Base-by-base conservation (phyloP, 2,888 invertebrate genomes). In the Alsophila aescularia region DNA sequence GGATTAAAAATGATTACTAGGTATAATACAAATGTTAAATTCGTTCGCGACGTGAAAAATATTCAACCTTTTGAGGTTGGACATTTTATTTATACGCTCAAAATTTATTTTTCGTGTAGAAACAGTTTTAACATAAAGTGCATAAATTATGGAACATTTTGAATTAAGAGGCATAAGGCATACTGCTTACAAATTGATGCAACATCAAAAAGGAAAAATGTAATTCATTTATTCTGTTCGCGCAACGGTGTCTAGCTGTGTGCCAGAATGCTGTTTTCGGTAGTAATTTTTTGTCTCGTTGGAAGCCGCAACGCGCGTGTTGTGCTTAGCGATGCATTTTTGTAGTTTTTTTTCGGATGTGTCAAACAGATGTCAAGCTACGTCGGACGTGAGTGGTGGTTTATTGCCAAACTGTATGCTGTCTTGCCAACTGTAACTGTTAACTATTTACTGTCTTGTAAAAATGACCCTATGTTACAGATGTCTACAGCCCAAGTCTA, bases 201-300 rank as follows among this genome's bases (percentile, higher is more conserved):
- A 44, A 44, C 40, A n/a, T 49, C n/a, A 36, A 55, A 44, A 55
- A 49, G 50, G 47, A 34, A 52, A 42, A 40, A 52, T 54, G 45
- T 44, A 45, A 45, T 55, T 41, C 39, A 59, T 50, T 56, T 66
- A 73, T 67, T 71, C 65, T 62, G 48, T 35, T 44, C 70, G 59
- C 66, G 73, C 52, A 73, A 64, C 52, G 40, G 56, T 66, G 72
- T 62, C 66, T 43, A 44, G 50, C 27, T 16, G 62, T 58, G 55
- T 45, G 53, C 64, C 60, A 61, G 65, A 70, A 63, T 59, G 53
- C 52, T 50, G 8, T 37, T 53, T 43, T 54, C 13, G 54, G 37
- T 34, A 24, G 2, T n/a, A 21, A 24, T 32, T 31, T 29, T 35
- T 35, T 47, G 15, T 12, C 13, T 31, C n/a, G 10, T 12, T 41